phyloP scores from a whole-genome alignment of 2,797 vertebrate genomes.

The Masticophis lateralis region DNA sequence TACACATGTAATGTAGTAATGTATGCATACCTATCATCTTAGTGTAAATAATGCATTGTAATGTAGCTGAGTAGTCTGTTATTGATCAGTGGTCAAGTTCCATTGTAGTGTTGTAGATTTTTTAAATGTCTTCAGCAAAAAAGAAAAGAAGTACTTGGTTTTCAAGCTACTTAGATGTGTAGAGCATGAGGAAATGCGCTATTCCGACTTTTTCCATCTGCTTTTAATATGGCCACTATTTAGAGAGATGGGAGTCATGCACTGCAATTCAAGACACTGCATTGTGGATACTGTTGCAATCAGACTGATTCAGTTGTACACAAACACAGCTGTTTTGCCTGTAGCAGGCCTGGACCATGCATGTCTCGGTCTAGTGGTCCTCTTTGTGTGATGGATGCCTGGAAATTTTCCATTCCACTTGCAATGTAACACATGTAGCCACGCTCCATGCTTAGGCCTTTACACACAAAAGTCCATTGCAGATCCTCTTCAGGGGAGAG shows the following conservation, averaged over 20 bases:
- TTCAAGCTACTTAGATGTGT: slow-evolving; percentile 37
- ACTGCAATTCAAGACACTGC: not conserved
- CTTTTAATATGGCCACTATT: slow-evolving; percentile 27
- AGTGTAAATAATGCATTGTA: slow-evolving; percentile 59
- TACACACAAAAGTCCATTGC: not conserved
- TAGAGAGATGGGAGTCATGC: not conserved
- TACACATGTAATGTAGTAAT: slow-evolving; percentile 43
- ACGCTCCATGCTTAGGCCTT: not conserved
- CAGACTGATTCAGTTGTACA: not conserved
- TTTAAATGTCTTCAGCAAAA: slow-evolving; percentile 25
- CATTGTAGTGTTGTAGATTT: slow-evolving; percentile 44
- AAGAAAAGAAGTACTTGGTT: slow-evolving; percentile 34
- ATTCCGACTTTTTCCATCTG: slow-evolving; percentile 19
- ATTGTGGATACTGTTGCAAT: not conserved
- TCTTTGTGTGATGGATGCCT: not conserved
- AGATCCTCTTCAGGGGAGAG: not conserved
- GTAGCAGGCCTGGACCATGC: not conserved
- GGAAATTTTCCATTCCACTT: not conserved
- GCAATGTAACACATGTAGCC: no score
- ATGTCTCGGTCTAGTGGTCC: not conserved
- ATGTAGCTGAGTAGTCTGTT: slow-evolving; percentile 45
- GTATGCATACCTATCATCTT: slow-evolving; percentile 36
- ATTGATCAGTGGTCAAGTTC: slow-evolving; percentile 56
- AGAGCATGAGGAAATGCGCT: slow-evolving; percentile 47
- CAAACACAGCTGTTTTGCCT: not conserved